Evolutionary conservation across 2,888 invertebrate genomes (phyloP).

Genomic region (Torymus texanus): DNA sequence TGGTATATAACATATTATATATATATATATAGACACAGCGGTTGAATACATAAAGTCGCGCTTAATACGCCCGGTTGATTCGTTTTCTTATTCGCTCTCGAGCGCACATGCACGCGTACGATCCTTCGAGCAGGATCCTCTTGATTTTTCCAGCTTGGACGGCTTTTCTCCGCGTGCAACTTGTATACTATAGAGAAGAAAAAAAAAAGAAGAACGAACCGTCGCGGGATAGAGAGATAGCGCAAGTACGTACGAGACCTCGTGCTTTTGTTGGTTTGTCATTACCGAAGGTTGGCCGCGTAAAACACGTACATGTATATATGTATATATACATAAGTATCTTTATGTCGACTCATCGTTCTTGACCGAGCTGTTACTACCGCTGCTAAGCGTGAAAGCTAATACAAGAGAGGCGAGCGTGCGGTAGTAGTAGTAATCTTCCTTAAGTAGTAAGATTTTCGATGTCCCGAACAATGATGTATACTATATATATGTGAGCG

Average conservation of each 20-base stretch:
- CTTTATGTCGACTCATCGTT: slow-evolving; percentile 23
- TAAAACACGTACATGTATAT: too few relatives aligned
- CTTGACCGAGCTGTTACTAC: too few relatives aligned
- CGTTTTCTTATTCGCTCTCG: too few relatives aligned
- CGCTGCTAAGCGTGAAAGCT: background rate
- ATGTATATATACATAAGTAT: too few relatives aligned
- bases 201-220: background rate
- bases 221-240: background rate
- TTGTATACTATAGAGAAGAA: slow-evolving; percentile 14
- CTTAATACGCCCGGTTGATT: too few relatives aligned
- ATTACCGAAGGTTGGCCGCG: background rate
- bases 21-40: too few relatives aligned
- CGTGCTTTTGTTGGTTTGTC: slow-evolving; percentile 8
- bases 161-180: background rate
- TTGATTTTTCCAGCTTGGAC: too few relatives aligned
- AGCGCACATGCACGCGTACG: too few relatives aligned
- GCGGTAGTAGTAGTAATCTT: background rate
- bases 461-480: background rate
- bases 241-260: background rate
- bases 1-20: too few relatives aligned
- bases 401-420: background rate
- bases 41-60: too few relatives aligned
- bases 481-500: too few relatives aligned
- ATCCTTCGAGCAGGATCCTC: slow-evolving; percentile 17
- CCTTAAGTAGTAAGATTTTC: slow-evolving; percentile 23